A percentile compares a stretch with the other conserved stretches of the same genome.
phyloP scores from a whole-genome alignment of 2,113 vertebrate genomes.

The Prolemur simus region DNA sequence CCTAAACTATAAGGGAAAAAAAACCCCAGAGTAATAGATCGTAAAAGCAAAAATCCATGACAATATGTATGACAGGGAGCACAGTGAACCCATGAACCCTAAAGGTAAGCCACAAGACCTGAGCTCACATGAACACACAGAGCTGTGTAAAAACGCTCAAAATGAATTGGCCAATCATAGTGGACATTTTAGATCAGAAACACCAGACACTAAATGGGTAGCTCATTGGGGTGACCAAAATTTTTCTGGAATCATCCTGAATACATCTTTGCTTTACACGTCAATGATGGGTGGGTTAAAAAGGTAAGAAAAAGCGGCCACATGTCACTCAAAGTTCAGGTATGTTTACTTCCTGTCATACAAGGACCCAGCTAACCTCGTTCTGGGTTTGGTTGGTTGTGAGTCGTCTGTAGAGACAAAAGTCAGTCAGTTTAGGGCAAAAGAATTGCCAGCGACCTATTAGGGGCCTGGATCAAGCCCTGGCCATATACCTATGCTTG shows the following conservation, averaged over 20 bases:
- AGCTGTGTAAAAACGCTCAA: not conserved
- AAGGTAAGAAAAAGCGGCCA: not conserved
- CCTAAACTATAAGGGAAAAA: not conserved
- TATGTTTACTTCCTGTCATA: not conserved
- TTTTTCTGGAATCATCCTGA: not conserved
- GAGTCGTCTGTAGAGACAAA: not conserved
- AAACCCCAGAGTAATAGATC: not conserved
- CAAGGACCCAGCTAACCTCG: not conserved
- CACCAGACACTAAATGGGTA: not conserved
- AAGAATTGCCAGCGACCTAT: not conserved
- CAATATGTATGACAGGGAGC: not conserved
- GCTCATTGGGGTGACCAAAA: not conserved
- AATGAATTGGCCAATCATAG: not conserved
- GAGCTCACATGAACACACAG: not conserved
- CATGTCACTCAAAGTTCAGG: not conserved
- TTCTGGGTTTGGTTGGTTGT: not conserved
- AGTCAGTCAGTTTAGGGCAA: not conserved
- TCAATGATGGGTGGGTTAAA: constrained; percentile 17
- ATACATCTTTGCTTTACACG: not conserved
- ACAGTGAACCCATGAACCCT: not conserved
- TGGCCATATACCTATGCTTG: not conserved
- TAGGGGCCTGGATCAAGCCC: not conserved
- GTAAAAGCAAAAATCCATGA: not conserved
- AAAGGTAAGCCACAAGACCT: not conserved
- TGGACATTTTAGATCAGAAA: not conserved